phyloP scores from a whole-genome alignment of 2,113 vertebrate genomes.

The Coptodon bakossiorum region DNA sequence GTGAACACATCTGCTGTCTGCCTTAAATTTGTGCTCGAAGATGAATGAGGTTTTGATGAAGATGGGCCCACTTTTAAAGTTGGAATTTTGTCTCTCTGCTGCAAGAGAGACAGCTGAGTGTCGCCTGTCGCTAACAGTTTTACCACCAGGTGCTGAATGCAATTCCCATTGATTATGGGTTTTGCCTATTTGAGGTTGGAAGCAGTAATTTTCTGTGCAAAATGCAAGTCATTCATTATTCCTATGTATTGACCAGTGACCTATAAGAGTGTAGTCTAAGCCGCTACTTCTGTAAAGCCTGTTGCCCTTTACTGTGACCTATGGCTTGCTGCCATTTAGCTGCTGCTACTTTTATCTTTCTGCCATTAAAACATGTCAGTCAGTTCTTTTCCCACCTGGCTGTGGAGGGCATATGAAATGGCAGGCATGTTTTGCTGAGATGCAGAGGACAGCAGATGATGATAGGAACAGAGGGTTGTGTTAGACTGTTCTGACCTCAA shows the following conservation, averaged over 20 bases:
- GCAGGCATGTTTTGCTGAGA: not conserved
- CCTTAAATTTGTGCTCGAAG: not conserved
- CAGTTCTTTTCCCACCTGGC: not conserved
- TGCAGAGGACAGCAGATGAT: not conserved
- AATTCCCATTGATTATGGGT: slow-evolving; percentile 1
- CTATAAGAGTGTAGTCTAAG: slow-evolving; percentile 20
- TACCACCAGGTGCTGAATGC: not conserved
- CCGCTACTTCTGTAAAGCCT: not conserved
- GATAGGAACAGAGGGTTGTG: slow-evolving; percentile 3
- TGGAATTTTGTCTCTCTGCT: not conserved
- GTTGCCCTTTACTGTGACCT: slow-evolving; percentile 55
- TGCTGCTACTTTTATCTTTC: slow-evolving; percentile 28
- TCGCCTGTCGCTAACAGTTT: not conserved
- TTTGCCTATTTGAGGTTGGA: not conserved
- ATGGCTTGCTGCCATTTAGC: slow-evolving; percentile 24
- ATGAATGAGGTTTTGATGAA: not conserved
- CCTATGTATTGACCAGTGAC: slow-evolving; percentile 48
- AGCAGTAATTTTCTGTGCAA: not conserved
- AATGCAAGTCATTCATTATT: slow-evolving; percentile 47
- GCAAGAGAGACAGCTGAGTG: not conserved
- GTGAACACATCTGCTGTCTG: not conserved
- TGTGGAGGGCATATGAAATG: not conserved
- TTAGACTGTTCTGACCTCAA: slow-evolving; percentile 14
- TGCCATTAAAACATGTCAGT: slow-evolving; percentile 11
- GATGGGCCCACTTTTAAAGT: not conserved